Evolutionary conservation across 2,113 vertebrate genomes (phyloP), one percentile per base, ranked within the genome.

Genomic region (Orientallactaga bullata): DNA sequence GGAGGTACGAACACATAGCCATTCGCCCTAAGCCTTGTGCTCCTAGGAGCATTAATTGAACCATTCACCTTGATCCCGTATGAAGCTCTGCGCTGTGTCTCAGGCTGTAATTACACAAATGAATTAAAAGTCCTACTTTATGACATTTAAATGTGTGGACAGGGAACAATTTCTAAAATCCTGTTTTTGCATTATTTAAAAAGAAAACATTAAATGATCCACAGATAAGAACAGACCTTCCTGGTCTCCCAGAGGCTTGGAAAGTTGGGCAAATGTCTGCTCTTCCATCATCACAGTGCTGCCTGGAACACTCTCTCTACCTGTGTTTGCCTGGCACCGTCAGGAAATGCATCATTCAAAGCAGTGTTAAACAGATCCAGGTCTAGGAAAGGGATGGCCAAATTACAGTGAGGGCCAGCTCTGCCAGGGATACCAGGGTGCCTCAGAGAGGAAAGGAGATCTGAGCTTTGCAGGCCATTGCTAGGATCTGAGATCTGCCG

Each of bases 1-100:
- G 6, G 23, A 1, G 3, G 3, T 1, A 1, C 1, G 20, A 28
- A 58, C 60, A 15, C 4, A 30, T 0, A 23, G 42, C 4, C 8
- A 11, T 1, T 32, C 21, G n/a, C 55, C 58, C 77, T 7, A 11
- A 32, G 3, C 18, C 15, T 55, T 9, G 2, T 13, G 1, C 28
- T 60, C 24, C 0, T 0, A 8, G 17, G 4, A 35, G 4, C 3
- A 35, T 72, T 65, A 32, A 51, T 7, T 26, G n/a, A 32, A 39
- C 7, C 23, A 32, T 28, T 23, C 42, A 15, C 39, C 23, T 89
- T 61, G 35, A 0, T 47, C 66, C 55, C 47, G 66, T 28, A 16
- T 6, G 23, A 60, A 73, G 65, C 13, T 84, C 4, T 42, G 5
- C 17, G 13, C 13, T 23, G 21, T 23, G 1, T 28, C 30, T 6